Percentiles rank a stretch among this genome's conserved stretches.
These are phyloP conservation scores for Montipora foliosa DNA, from an alignment of 64 coral and sea anemone genomes.

Conservation along the genomic window DNA sequence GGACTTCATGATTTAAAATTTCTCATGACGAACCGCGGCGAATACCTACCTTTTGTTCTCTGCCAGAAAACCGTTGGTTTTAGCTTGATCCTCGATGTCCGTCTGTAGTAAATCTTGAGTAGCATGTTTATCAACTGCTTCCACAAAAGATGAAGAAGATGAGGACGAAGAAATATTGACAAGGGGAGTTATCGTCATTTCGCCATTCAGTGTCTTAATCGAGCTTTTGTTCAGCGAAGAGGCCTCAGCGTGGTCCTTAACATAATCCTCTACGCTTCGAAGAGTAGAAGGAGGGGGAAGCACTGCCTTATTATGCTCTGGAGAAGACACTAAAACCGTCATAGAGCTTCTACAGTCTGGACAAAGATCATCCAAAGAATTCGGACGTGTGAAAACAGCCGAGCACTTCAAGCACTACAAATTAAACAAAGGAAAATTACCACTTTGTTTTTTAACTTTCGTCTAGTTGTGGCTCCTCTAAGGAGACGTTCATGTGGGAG, in stretches of 20 bases:
- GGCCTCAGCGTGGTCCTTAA: not conserved
- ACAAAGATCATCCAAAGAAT: conserved; percentile 41
- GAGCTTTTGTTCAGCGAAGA: conserved; percentile 26
- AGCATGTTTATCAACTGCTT: not conserved
- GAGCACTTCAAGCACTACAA: conserved; percentile 88
- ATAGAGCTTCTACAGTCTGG: conserved; percentile 79
- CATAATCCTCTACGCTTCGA: not conserved
- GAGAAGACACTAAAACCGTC: conserved; percentile 40
- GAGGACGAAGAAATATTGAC: conserved; percentile 17
- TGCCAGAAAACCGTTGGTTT: not conserved
- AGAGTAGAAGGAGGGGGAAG: not conserved
- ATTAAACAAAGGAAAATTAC: not conserved
- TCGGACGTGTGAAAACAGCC: conserved; percentile 54
- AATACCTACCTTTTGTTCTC: conserved; percentile 5
- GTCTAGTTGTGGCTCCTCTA: no score
- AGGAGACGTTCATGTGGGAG: no score
- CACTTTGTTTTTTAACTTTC: not conserved
- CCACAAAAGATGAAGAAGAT: conserved; percentile 11
- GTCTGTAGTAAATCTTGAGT: not conserved
- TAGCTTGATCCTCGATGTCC: not conserved
- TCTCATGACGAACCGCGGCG: no score
- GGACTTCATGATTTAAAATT: no score
- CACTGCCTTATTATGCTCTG: not conserved
- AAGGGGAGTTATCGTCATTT: conserved; percentile 17
- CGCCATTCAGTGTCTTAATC: conserved; percentile 20